These are phyloP conservation scores for Enteromius afrohamiltoni DNA, from an alignment of 2,797 vertebrate species.

Conservation along the genomic window DNA sequence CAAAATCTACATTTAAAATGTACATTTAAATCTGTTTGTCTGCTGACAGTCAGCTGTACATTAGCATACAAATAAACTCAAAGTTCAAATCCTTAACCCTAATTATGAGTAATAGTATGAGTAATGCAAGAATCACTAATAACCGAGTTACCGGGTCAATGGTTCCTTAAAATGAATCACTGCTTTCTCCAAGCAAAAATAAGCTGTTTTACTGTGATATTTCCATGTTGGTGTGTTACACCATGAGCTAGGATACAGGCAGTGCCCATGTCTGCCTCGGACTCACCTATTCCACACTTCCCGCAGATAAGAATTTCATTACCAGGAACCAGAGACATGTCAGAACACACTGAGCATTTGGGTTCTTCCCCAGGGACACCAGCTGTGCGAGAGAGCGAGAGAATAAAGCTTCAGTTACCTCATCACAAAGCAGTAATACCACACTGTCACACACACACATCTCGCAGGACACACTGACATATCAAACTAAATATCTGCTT, in stretches of 20 bases:
- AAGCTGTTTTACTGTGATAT: slow-evolving; percentile 4
- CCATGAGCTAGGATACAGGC: slow-evolving; percentile 6
- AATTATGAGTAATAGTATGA: neutral
- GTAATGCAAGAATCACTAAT: neutral
- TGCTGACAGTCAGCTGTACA: neutral
- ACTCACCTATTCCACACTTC: slow-evolving; percentile 94
- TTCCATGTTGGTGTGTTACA: neutral
- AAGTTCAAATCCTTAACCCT: neutral
- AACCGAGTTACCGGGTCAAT: neutral
- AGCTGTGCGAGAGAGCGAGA: slow-evolving; percentile 73
- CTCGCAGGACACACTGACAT: slow-evolving; percentile 4
- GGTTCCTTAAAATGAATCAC: slow-evolving; percentile 6
- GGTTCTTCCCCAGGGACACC: slow-evolving; percentile 92
- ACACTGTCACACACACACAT: neutral
- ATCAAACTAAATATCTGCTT: slow-evolving; percentile 7
- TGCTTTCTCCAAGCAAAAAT: slow-evolving; percentile 1
- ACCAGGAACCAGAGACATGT: slow-evolving; percentile 76
- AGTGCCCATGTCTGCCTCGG: neutral
- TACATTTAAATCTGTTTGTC: neutral
- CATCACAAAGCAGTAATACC: slow-evolving; percentile 2
- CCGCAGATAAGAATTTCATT: slow-evolving; percentile 94
- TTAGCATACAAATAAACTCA: neutral
- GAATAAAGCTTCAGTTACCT: slow-evolving; percentile 15
- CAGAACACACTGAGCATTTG: slow-evolving; percentile 88
- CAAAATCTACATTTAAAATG: neutral